Evolutionary conservation across 1,140 invertebrate genomes (phyloP).

Genomic region (Phthorimaea operculella): DNA sequence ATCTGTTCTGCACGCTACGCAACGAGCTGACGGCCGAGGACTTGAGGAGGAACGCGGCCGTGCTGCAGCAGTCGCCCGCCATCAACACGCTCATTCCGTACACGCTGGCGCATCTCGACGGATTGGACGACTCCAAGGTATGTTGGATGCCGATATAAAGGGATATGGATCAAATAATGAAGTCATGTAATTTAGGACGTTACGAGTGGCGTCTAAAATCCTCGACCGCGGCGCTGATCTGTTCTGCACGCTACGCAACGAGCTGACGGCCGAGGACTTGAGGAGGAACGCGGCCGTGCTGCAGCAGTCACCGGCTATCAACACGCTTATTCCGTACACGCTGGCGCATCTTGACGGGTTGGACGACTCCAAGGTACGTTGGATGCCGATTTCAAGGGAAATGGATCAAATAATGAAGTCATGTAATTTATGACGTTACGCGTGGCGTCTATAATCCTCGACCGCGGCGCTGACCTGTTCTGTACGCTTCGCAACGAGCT

Average conservation of each 20-base stretch:
- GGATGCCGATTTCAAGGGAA: no score
- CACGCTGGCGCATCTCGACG: slow-evolving; percentile 46
- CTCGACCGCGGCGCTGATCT: slow-evolving; percentile 39
- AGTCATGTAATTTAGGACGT: no score
- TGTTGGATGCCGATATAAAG: no score
- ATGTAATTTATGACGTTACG: not conserved
- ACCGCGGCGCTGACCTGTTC: slow-evolving; percentile 39
- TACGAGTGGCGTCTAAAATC: slow-evolving; percentile 8
- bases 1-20: slow-evolving; percentile 37
- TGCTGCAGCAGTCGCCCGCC: slow-evolving; percentile 41
- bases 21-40: slow-evolving; percentile 47
- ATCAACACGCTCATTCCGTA: slow-evolving; percentile 49
- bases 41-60: slow-evolving; percentile 31
- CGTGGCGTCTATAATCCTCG: slow-evolving; percentile 18
- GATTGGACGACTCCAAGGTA: slow-evolving; percentile 57
- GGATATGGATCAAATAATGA: no score
- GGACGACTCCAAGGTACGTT: slow-evolving; percentile 53
- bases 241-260: slow-evolving; percentile 38
- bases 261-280: slow-evolving; percentile 44
- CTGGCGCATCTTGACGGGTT: slow-evolving; percentile 49
- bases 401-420: no score
- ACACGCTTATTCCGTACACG: slow-evolving; percentile 46
- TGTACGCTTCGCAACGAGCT: slow-evolving; percentile 41
- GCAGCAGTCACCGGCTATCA: slow-evolving; percentile 43
- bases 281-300: slow-evolving; percentile 33